These are phyloP conservation scores for Lissocephala sabroskyi DNA, from an alignment of 2,888 invertebrate genomes.

Conservation along the genomic window DNA sequence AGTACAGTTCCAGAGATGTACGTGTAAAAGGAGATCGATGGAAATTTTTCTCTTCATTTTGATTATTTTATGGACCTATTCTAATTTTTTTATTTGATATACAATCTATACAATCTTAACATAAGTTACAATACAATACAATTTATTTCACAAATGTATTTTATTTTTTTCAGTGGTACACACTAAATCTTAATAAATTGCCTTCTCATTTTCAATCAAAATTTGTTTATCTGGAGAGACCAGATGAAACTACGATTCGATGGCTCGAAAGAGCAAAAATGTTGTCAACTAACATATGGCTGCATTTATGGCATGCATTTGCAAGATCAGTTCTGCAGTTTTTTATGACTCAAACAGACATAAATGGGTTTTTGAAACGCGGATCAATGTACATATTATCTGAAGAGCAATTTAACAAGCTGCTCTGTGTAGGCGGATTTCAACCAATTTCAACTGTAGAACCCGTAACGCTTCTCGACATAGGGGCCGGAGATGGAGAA, in stretches of 20 bases:
- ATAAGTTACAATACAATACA: too few species aligned
- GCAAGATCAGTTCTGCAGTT: conserved; percentile 88
- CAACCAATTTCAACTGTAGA: conserved; percentile 21
- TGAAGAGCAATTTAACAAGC: conserved; percentile 80
- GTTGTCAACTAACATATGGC: conserved; percentile 76
- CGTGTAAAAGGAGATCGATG: too few species aligned
- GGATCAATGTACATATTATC: conserved; percentile 99
- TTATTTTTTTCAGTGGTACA: conserved; percentile 67
- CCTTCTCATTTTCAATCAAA: conserved; percentile 66
- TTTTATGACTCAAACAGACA: conserved; percentile 95
- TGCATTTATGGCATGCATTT: conserved; percentile 92
- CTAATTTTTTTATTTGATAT: too few species aligned
- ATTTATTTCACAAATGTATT: conserved; percentile 1
- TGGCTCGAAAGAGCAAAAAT: conserved; percentile 71
- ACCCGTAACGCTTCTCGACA: conserved; percentile 79
- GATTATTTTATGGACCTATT: too few species aligned
- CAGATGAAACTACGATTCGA: conserved; percentile 65
- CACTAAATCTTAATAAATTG: conserved; percentile 54
- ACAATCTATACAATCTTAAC: too few species aligned
- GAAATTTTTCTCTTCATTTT: too few species aligned
- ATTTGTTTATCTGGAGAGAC: conserved; percentile 67
- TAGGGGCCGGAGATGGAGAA: conserved; percentile 97
- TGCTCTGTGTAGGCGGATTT: conserved; percentile 67
- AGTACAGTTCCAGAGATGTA: too few species aligned
- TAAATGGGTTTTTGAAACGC: conserved; percentile 92